A percentile compares a stretch with the other conserved stretches of the same genome.
Conservation (phyloP, 2,888 invertebrate genomes). For the Drosophila nr. medialis region DNA sequence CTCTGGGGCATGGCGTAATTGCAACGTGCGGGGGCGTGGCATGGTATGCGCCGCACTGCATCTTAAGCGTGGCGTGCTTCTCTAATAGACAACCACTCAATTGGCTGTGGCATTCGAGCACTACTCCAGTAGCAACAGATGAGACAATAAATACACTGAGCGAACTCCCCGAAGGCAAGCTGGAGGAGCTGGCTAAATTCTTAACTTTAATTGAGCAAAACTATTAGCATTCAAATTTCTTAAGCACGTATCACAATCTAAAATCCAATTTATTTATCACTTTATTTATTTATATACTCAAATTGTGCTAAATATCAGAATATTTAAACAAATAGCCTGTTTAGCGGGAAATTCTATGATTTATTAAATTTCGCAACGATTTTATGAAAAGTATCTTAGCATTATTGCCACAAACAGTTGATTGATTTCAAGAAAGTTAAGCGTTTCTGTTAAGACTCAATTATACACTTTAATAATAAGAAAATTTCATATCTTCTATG, state of each 20-base stretch:
- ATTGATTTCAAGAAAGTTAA: fast-evolving
- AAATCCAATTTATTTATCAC: neutral
- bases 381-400: neutral
- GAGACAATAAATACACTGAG: conserved; percentile 13
- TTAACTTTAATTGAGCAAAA: neutral
- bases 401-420: neutral
- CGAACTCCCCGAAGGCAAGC: neutral
- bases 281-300: neutral
- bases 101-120: conserved; percentile 42
- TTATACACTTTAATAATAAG: neutral
- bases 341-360: neutral
- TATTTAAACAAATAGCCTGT: neutral
- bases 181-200: neutral
- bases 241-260: neutral
- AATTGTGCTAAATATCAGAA: neutral
- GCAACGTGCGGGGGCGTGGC: conserved; percentile 51
- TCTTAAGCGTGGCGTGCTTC: conserved; percentile 5
- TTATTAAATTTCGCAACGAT: neutral
- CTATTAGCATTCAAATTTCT: neutral
- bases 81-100: conserved; percentile 57
- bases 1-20: conserved; percentile 40
- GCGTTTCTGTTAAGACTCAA: neutral
- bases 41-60: conserved; percentile 6
- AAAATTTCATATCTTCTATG: neutral
- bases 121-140: neutral